These are phyloP conservation scores for Carabus problematicus DNA, from an alignment of 2,888 invertebrate genomes.

Conservation along the genomic window DNA sequence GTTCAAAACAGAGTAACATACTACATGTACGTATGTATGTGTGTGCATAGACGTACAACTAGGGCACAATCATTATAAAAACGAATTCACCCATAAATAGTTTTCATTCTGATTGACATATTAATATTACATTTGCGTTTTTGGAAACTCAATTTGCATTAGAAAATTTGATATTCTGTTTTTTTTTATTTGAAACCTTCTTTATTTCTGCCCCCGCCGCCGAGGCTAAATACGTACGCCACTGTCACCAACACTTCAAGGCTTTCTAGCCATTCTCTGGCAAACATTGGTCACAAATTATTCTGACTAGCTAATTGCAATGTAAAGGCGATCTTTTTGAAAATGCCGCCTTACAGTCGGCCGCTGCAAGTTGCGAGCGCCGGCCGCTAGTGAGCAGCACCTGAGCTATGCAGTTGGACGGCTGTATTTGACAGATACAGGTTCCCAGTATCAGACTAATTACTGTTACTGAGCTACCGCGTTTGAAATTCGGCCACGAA, in stretches of 20 bases:
- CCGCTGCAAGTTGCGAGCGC: neutral
- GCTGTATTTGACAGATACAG: slow-evolving; percentile 31
- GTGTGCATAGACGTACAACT: no score
- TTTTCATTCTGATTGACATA: no score
- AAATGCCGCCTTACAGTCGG: slow-evolving; percentile 29
- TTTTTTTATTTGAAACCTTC: no score
- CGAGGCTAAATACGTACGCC: neutral
- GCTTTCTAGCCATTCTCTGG: slow-evolving; percentile 33
- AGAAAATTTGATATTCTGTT: no score
- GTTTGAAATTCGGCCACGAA: no score
- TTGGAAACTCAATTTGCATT: no score
- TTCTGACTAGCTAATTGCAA: slow-evolving; percentile 42
- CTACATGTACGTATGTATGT: no score
- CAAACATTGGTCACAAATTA: slow-evolving; percentile 33
- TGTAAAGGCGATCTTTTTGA: slow-evolving; percentile 42
- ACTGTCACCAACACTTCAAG: slow-evolving; percentile 26
- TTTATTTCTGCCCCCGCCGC: no score
- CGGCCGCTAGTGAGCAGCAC: neutral
- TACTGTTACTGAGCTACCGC: slow-evolving; percentile 17
- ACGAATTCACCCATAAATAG: no score
- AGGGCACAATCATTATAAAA: no score
- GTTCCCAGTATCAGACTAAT: slow-evolving; percentile 41
- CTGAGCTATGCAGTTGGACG: slow-evolving; percentile 7
- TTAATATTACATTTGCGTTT: no score
- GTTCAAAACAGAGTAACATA: neutral